Evolutionary conservation across 1,140 invertebrate species (phyloP), one percentile per base, ranked within the genome.

Genomic region (Bombus difficillimus): DNA sequence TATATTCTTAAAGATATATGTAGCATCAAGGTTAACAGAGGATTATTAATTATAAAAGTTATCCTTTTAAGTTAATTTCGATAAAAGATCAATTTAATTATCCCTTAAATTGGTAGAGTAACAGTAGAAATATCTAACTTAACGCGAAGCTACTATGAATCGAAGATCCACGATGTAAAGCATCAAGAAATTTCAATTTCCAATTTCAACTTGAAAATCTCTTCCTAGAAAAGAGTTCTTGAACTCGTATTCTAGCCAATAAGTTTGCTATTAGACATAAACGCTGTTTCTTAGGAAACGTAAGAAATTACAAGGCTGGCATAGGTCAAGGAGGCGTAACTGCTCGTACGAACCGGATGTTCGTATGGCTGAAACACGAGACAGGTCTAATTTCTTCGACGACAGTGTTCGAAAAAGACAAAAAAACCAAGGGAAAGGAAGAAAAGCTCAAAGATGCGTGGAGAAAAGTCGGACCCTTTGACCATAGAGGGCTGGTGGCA

Each of bases 341-440:
- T 84, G 39, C 84, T 89, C 81, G 72, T 72, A 84, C 41, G 47
- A 69, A 86, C 86, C 89, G 91, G 91, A 92, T 92, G 88, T 85
- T 89, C 86, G 80, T 59, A 86, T 86, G 85, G 68, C 53, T 81
- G 90, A 90, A 92, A 92, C 78, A 82, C 72, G 91, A 92, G 82
- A 86, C 89, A 90, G 91, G 84, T 92, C 88, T 89, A 92, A 90
- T 92, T 91, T 90, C 89, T 89, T 77, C 72, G 90, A 89, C 87
- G 88, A 92, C 90, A 89, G 91, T 89, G 62, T 83, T 87, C 73
- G 77, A 53, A 68, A 37, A 87, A 88, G 83, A 87, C 83, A 86
- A 86, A 88, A 82, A 87, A 82, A 34, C 8, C 12, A 37, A 73
- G 32, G 64, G 73, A 76, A 76, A 85, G 71, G 59, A 81, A 81